phyloP scores from a whole-genome alignment of 2,888 invertebrate genomes.

The Tethea ocularis region DNA sequence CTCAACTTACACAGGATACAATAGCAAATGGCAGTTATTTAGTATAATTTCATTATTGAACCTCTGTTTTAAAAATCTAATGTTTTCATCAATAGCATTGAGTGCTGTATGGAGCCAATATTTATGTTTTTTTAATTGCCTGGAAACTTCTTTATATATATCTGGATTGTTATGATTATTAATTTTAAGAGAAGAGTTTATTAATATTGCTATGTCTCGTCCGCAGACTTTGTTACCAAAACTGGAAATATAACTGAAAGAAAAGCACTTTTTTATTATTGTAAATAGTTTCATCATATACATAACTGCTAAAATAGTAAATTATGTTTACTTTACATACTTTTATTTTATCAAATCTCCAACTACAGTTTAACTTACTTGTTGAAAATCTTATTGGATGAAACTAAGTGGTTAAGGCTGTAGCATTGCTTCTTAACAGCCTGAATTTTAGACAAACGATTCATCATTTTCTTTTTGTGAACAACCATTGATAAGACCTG shows the following conservation, averaged over 20 bases:
- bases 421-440: conserved; percentile 69
- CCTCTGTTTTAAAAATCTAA: conserved; percentile 77
- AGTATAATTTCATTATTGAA: conserved; percentile 83
- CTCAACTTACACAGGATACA: conserved; percentile 87
- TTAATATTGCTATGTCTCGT: conserved; percentile 62
- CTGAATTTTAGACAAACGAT: conserved; percentile 63
- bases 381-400: conserved; percentile 67
- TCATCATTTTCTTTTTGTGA: conserved; percentile 69
- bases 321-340: too few relatives aligned
- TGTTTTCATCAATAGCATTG: conserved; percentile 82
- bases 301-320: too few relatives aligned
- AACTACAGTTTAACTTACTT: too few relatives aligned
- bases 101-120: conserved; percentile 86
- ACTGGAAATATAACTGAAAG: conserved; percentile 80
- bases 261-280: conserved; percentile 6
- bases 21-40: conserved; percentile 84
- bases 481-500: conserved; percentile 70
- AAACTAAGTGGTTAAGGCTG: conserved; percentile 69
- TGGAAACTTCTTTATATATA: conserved; percentile 33
- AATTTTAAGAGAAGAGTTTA: conserved; percentile 51
- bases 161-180: conserved; percentile 18
- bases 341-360: too few relatives aligned
- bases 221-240: conserved; percentile 80
- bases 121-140: conserved; percentile 82
- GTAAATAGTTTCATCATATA: too few relatives aligned